phyloP scores from a whole-genome alignment of 1,140 invertebrate species.

The Dysdera silvatica region DNA sequence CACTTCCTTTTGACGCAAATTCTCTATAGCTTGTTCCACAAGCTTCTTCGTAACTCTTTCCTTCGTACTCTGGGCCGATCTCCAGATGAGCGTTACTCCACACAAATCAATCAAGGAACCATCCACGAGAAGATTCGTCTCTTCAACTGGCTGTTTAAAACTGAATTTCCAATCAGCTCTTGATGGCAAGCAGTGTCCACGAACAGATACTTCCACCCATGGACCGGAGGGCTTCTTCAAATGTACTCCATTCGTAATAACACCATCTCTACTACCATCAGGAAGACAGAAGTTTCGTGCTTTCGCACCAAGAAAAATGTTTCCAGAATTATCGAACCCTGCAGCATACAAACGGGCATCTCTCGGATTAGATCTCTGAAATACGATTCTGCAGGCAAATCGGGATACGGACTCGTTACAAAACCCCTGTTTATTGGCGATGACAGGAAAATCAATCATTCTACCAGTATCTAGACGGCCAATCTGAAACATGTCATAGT shows the following conservation, averaged over 20 bases:
- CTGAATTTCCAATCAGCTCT: constrained; percentile 69
- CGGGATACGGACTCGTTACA: constrained; percentile 80
- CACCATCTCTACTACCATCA: constrained; percentile 92
- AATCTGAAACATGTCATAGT: constrained; percentile 98
- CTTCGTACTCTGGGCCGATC: constrained; percentile 86
- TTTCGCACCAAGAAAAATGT: constrained; percentile 83
- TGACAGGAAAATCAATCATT: constrained; percentile 98
- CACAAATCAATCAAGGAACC: constrained; percentile 98
- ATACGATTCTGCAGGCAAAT: constrained; percentile 93
- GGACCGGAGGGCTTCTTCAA: constrained; percentile 79
- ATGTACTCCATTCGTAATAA: constrained; percentile 96
- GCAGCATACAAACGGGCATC: constrained; percentile 91
- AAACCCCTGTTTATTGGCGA: constrained; percentile 81
- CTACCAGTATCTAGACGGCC: constrained; percentile 90
- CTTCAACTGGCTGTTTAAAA: constrained; percentile 55
- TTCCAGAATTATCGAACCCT: constrained; percentile 93
- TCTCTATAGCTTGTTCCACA: not conserved
- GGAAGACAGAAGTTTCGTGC: constrained; percentile 59
- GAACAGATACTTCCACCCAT: constrained; percentile 93
- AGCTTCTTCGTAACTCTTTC: constrained; percentile 44
- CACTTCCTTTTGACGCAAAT: not conserved
- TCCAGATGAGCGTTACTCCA: constrained; percentile 96
- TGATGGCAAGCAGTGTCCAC: constrained; percentile 87
- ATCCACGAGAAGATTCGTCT: constrained; percentile 85
- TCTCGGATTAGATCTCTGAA: constrained; percentile 71